phyloP scores from a whole-genome alignment of 2,888 invertebrate species.

The Pyrocoelia pectoralis region DNA sequence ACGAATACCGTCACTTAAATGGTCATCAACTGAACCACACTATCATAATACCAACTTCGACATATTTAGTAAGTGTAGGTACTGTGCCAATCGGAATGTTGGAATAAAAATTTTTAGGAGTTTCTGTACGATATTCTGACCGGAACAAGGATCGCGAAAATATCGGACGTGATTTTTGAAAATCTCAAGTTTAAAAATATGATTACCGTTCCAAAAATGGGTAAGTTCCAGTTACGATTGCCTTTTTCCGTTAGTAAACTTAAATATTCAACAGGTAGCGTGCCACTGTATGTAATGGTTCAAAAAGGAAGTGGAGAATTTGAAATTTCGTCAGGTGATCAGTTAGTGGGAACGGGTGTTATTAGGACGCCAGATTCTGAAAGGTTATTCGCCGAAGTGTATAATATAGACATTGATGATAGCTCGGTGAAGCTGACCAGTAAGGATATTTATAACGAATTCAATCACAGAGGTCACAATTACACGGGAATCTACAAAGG shows the following conservation, averaged over 20 bases:
- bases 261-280: conserved; percentile 44
- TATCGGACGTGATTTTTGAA: conserved; percentile 54
- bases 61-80: conserved; percentile 49
- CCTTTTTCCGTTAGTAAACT: not conserved
- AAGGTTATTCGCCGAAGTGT: conserved; percentile 63
- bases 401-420: conserved; percentile 56
- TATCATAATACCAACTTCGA: conserved; percentile 51
- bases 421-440: conserved; percentile 64
- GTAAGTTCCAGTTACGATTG: conserved; percentile 23
- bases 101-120: conserved; percentile 40
- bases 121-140: conserved; percentile 47
- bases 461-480: conserved; percentile 74
- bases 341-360: conserved; percentile 74
- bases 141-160: conserved; percentile 43
- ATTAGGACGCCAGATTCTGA: conserved; percentile 68
- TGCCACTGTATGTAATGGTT: conserved; percentile 57
- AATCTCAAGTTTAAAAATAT: conserved; percentile 54
- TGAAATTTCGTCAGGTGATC: conserved; percentile 63
- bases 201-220: conserved; percentile 51
- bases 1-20: conserved; percentile 53
- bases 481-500: conserved; percentile 52
- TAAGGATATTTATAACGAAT: conserved; percentile 75
- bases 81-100: not conserved
- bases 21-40: conserved; percentile 54
- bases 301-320: conserved; percentile 58